phyloP scores from a whole-genome alignment of 2,888 invertebrate genomes.

The Torymus aiolomorphi region DNA sequence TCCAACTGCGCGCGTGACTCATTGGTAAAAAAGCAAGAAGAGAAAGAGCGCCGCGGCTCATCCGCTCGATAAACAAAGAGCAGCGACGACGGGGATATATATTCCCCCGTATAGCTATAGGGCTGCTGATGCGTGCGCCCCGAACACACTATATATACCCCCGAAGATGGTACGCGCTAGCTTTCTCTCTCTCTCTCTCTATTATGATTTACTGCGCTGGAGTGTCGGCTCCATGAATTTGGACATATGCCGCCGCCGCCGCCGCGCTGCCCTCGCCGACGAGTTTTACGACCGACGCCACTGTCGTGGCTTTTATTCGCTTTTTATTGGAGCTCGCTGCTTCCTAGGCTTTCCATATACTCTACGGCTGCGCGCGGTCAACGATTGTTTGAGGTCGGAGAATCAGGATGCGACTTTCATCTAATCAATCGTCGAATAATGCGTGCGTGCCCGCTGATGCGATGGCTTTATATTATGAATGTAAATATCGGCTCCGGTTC shows the following conservation, averaged over 20 bases:
- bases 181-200: constrained; percentile 23
- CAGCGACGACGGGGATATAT: neutral
- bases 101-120: neutral
- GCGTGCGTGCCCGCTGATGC: neutral
- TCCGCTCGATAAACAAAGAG: constrained; percentile 63
- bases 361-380: neutral
- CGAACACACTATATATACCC: neutral
- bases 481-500: too few species aligned
- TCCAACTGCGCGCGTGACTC: constrained; percentile 37
- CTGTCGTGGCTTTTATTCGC: constrained; percentile 3
- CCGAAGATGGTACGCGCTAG: constrained; percentile 12
- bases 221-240: constrained; percentile 34
- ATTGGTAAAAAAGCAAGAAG: constrained; percentile 27
- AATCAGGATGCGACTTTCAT: neutral
- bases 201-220: constrained; percentile 64
- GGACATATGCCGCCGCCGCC: constrained; percentile 34
- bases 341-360: neutral
- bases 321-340: constrained; percentile 18
- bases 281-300: constrained; percentile 5
- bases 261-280: neutral
- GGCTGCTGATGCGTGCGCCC: neutral
- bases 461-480: neutral
- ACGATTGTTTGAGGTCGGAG: too few species aligned
- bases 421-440: constrained; percentile 35
- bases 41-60: constrained; percentile 41